These are phyloP conservation scores for Apostichopus japonicus DNA, from an alignment of 35 echinoderm and acorn worm species.

Conservation along the genomic window DNA sequence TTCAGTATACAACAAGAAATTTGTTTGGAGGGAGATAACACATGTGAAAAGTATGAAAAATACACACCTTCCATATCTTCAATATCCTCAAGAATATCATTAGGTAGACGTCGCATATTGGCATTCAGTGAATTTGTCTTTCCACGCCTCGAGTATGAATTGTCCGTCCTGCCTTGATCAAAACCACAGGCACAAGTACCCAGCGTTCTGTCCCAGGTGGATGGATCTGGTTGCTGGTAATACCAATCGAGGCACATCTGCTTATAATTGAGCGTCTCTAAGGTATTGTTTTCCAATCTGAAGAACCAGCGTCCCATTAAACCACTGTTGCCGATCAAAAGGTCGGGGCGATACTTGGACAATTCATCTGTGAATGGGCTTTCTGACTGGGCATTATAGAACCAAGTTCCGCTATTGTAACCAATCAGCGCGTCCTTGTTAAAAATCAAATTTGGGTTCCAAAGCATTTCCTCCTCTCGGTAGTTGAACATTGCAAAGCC, in stretches of 20 bases:
- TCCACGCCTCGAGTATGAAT: constrained; percentile 44
- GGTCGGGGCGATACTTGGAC: constrained; percentile 69
- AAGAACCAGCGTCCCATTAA: constrained; percentile 84
- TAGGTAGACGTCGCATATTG: constrained; percentile 10
- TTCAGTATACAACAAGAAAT: neutral
- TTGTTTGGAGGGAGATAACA: neutral
- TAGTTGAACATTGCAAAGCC: constrained; percentile 91
- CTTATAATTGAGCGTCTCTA: constrained; percentile 72
- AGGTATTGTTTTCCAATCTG: constrained; percentile 78
- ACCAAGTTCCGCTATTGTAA: constrained; percentile 61
- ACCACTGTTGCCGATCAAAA: constrained; percentile 72
- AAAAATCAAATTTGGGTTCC: constrained; percentile 64
- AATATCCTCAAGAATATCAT: constrained; percentile 7
- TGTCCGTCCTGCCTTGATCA: constrained; percentile 73
- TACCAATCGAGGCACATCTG: constrained; percentile 83
- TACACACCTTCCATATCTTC: constrained; percentile 15
- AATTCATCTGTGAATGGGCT: constrained; percentile 38
- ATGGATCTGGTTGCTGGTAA: constrained; percentile 72
- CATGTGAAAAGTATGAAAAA: neutral
- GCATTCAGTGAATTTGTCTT: neutral
- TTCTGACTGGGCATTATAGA: constrained; percentile 60
- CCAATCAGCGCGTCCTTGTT: constrained; percentile 80
- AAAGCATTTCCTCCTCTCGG: constrained; percentile 73
- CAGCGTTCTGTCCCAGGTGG: constrained; percentile 62
- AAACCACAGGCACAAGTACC: constrained; percentile 87